A percentile compares a stretch with the other conserved stretches of the same genome.
Evolutionary conservation across 1,140 invertebrate genomes (phyloP).

Genomic region (Coptotermes formosanus): DNA sequence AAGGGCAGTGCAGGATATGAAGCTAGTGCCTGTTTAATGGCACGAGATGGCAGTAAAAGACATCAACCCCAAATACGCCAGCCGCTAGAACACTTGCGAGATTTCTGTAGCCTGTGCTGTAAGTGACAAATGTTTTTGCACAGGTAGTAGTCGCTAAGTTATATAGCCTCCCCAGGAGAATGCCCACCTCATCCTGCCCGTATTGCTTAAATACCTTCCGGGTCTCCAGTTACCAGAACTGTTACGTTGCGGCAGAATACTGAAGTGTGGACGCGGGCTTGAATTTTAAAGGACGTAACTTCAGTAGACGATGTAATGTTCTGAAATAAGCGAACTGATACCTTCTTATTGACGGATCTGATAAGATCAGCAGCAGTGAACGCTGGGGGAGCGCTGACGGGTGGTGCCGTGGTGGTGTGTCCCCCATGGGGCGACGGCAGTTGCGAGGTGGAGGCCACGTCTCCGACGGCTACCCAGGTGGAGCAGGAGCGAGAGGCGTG

Average conservation of each 20-base stretch:
- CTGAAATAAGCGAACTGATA: conserved; percentile 40
- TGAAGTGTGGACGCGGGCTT: conserved; percentile 54
- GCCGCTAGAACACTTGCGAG: no score
- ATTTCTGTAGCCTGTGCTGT: conserved; percentile 65
- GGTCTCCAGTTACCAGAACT: no score
- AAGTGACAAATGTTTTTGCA: conserved; percentile 46
- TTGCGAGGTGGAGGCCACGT: conserved; percentile 67
- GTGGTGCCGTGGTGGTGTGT: conserved; percentile 45
- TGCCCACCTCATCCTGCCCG: no score
- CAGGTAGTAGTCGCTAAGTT: no score
- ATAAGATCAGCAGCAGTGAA: conserved; percentile 73
- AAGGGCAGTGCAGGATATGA: no score
- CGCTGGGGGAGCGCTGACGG: conserved; percentile 45
- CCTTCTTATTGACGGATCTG: conserved; percentile 79
- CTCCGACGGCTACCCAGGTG: conserved; percentile 81
- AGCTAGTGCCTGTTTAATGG: no score
- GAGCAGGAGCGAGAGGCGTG: conserved; percentile 78
- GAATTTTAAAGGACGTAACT: background rate
- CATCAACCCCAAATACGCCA: no score
- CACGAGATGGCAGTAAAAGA: no score
- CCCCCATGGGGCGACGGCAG: conserved; percentile 70
- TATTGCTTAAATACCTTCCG: no score
- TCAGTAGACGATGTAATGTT: background rate
- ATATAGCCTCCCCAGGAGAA: no score
- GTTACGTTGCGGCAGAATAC: no score